Evolutionary conservation across 2,888 invertebrate genomes (phyloP), one percentile per base, ranked within the genome.

Genomic region (Agonopterix heracliana): DNA sequence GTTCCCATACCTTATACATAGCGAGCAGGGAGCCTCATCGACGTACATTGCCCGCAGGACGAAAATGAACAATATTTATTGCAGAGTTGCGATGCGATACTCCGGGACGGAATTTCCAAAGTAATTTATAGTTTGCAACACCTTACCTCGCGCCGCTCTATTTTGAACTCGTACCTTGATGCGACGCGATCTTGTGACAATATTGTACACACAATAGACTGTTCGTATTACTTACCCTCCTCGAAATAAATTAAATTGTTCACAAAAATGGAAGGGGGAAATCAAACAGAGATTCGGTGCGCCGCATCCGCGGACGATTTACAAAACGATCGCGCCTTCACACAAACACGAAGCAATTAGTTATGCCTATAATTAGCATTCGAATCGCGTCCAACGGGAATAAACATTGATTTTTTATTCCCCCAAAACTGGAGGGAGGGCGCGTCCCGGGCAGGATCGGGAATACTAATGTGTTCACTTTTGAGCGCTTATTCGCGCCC

Each of bases 371-470:
- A 82, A 86, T 88, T 84, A 84, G 79, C 75, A 87, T 88, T 86
- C 87, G 66, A 77, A 82, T 75, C 81, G 78, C 85, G 82, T 85
- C 70, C 74, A 63, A 60, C 65, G 77, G 73, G 78, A 82, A 84
- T 86, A 88, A 87, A 88, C 86, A 88, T 88, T 88, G 87, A 88
- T 88, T 88, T 87, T 87, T 87, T 86, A 83, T 81, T 81, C 79
- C 84, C 81, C 84, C 77, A 77, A 86, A 78, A 66, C 76, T 74
- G 71, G 70, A 81, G 78, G 79, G 43, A 70, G 69, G 68, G 73
- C 72, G 64, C 66, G 71, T 68, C 68, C 74, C 72, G 64, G 66
- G 9, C 48, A 44, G 54, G 67, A 69, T 74, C 66, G 71, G 69
- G 87, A 81, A 88, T 87, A 87, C 86, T 87, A 88, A 87, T 88